Evolutionary conservation across 1,140 invertebrate species (phyloP).

Genomic region (Papilio dardanus): DNA sequence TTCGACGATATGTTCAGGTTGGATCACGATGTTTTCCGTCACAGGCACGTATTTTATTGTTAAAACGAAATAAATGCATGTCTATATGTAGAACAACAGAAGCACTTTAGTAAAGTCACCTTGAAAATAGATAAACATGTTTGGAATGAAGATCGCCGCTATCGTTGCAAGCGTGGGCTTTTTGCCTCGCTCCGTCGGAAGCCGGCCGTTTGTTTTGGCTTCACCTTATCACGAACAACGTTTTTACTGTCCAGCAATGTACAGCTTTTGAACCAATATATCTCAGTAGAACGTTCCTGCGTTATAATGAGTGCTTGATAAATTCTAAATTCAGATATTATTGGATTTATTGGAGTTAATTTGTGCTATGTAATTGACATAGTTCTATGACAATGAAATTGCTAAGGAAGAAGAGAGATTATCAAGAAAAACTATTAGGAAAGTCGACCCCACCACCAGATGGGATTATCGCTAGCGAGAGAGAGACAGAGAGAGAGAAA

Average conservation of each 20-base stretch:
- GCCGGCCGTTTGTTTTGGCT: slow-evolving; percentile 36
- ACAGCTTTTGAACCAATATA: slow-evolving; percentile 8
- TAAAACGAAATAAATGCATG: slow-evolving; percentile 17
- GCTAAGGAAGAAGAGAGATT: no score
- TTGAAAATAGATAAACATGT: slow-evolving; percentile 38
- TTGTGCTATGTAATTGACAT: no score
- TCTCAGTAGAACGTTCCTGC: not conserved
- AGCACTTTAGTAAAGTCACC: slow-evolving; percentile 37
- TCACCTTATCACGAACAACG: slow-evolving; percentile 31
- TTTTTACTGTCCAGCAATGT: slow-evolving; percentile 25
- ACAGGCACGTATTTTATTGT: not conserved
- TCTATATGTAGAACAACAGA: slow-evolving; percentile 8
- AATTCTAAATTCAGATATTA: no score
- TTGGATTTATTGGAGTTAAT: no score
- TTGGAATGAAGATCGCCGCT: slow-evolving; percentile 35
- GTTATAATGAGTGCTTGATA: not conserved
- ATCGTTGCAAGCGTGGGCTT: slow-evolving; percentile 37
- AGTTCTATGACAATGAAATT: no score
- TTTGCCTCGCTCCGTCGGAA: slow-evolving; percentile 35
- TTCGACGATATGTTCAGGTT: no score
- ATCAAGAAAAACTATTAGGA: no score
- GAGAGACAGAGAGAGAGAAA: no score
- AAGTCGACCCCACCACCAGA: no score
- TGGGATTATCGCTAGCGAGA: no score
- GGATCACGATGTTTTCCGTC: not conserved